Base-by-base conservation (phyloP, 2,888 invertebrate genomes). In the Cetonia aurata region DNA sequence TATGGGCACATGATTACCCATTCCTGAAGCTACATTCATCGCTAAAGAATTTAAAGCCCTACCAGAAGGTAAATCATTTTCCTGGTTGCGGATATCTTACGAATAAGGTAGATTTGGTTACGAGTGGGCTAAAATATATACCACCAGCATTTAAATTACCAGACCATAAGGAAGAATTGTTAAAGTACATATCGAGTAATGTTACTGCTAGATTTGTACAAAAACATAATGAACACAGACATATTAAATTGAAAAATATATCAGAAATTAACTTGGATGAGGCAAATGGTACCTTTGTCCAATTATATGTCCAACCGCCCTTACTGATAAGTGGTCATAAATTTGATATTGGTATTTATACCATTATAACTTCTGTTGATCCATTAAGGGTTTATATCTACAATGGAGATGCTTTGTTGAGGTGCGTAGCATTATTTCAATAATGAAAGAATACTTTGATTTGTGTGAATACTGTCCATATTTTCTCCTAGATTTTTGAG, bases 311-410 rank as follows among this genome's bases (percentile, higher is more conserved):
- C 19, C 91, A 92, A 76, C 93, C 91, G 74, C 98, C 98, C 3
- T 91, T 94, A 77, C 86, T 99, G 15, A 92, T 99, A 2, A 96
- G 96, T 83, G 96, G 96, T 0, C 91, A 95, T 83, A 98, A 97
- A 86, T 99, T 99, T 85, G 99, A 99, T 85, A 94, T 99, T 83
- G 98, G 99, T 8, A 91, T 99, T 70, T 99, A 99, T 82, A 94
- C 95, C 0, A 92, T 93, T 0, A 86, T 99, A 17, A 98, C 97
- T 0, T 98, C 96, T 0, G 88, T 98, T 1, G 90, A 96, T 84
- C 99, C 99, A 0, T 85, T 99, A 19, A 87, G 97, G 75, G 90
- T 93, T 1, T 99, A 98, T 81, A 92, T 93, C 79, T 95, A 96
- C 80, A 93, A 93, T 81, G 95, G 93, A 2, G 98, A 99, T 80